These are phyloP conservation scores for Protobothrops mucrosquamatus DNA, from an alignment of 2,113 vertebrate species.

Conservation along the genomic window DNA sequence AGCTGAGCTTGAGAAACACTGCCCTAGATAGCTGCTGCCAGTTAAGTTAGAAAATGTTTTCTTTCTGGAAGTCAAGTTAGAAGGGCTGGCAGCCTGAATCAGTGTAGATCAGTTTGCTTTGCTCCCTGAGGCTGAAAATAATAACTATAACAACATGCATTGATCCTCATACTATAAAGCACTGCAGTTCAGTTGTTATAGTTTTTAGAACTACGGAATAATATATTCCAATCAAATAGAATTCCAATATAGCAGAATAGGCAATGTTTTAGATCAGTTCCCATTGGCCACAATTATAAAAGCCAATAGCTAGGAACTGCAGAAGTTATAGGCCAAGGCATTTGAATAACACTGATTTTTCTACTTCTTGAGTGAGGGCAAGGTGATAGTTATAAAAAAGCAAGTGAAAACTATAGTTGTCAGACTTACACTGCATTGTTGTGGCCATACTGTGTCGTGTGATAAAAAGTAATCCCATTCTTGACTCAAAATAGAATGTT, in stretches of 20 bases:
- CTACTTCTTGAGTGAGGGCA: background rate
- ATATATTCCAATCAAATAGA: background rate
- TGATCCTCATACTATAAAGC: conserved; percentile 18
- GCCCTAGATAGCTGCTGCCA: background rate
- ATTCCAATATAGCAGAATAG: background rate
- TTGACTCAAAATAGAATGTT: background rate
- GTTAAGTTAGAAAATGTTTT: background rate
- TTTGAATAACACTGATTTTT: background rate
- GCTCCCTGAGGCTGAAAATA: conserved; percentile 19
- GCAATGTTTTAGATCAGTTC: background rate
- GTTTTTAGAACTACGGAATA: background rate
- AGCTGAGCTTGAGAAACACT: background rate
- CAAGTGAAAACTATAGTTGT: background rate
- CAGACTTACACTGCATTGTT: background rate
- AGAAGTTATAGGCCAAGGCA: background rate
- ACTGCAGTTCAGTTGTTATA: background rate
- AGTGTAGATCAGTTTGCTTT: background rate
- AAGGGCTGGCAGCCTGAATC: background rate
- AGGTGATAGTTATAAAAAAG: no score
- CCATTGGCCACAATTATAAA: background rate
- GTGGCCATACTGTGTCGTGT: background rate
- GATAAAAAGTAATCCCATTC: background rate
- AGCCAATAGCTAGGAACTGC: background rate
- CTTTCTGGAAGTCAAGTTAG: no score
- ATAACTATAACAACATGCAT: background rate